Percentiles rank a stretch among this genome's conserved stretches.
These are phyloP conservation scores for Rhadina sibilatrix DNA, from an alignment of 2,113 vertebrate genomes.

Conservation along the genomic window DNA sequence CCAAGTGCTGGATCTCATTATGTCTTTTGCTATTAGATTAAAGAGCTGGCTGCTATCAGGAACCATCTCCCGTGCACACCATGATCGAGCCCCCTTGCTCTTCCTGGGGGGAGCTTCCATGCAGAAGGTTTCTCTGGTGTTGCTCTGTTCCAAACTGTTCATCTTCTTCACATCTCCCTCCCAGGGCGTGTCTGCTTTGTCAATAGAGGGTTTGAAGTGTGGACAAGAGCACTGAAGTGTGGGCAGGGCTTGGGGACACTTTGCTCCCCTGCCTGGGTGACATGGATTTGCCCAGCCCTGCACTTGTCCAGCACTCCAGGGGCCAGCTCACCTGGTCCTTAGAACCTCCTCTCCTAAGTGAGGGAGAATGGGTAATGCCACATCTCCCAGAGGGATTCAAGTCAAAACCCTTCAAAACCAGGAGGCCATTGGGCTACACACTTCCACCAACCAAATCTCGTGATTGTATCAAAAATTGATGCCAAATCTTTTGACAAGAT, in stretches of 20 bases:
- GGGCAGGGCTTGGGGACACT: not conserved
- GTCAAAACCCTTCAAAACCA: not conserved
- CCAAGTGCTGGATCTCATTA: slow-evolving; percentile 19
- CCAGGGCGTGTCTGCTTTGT: not conserved
- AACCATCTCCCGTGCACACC: not conserved
- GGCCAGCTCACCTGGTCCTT: not conserved
- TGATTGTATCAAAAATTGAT: accelerated
- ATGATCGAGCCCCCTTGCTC: not conserved
- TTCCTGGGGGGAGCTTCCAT: not conserved
- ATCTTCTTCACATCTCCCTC: not conserved
- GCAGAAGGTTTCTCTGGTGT: not conserved
- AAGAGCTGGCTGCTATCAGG: slow-evolving; percentile 15
- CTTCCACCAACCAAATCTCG: not conserved
- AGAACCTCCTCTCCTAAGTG: not conserved
- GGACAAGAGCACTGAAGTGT: not conserved
- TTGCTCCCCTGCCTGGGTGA: accelerated
- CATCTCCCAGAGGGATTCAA: not conserved
- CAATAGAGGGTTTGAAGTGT: not conserved
- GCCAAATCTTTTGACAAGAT: not conserved
- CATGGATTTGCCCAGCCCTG: not conserved
- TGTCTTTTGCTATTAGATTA: not conserved
- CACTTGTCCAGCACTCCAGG: not conserved
- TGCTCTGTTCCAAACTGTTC: not conserved
- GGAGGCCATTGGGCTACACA: accelerated
- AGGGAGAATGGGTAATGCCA: not conserved